Base-by-base conservation (phyloP, 1,140 invertebrate species). In the Drosophila dunni region DNA sequence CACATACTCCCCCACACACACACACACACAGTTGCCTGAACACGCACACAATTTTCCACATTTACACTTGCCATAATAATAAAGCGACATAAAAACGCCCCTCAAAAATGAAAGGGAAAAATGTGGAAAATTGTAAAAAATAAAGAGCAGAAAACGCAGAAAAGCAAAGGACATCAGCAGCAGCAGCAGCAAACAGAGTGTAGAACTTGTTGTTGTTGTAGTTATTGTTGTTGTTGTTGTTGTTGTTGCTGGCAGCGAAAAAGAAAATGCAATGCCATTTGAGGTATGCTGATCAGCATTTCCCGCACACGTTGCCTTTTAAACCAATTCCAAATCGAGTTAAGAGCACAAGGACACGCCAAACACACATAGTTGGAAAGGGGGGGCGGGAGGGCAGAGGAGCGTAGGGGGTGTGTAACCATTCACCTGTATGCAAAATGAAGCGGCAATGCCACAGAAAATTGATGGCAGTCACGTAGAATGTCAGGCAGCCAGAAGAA, bases 401-500 rank as follows among this genome's bases (percentile, higher is more conserved):
- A 6, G 24, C 24, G 2, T 29, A 29, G 24, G 17, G 48, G 40
- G 13, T 42, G 51, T 10, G 46, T 34, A 57, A 33, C 54, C 71
- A 73, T 76, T 79, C 82, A 82, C 65, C 84, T 88, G 83, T 88
- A 88, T 88, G 83, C 83, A 88, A 88, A 88, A 88, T 88, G 84
- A 88, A 79, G 83, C 84, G 83, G 76, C 84, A 88, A 81, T 70
- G 84, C 84, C 80, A 79, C 76, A 83, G 81, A 84, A 89, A 89
- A 89, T 89, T 89, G 84, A 89, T 89, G 85, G 85, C 84, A 89
- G 84, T 89, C 84, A 89, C 85, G 84, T 89, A 89, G 71, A 65
- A 75, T 78, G 76, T 62, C 75, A 74, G 64, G 65, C 72, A 71
- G 62, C 61, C 65, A 53, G 40, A 74, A 78, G 66, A 86, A 86